Evolutionary conservation across 1,140 invertebrate genomes (phyloP).

Genomic region (Lordiphosa stackelbergi): DNA sequence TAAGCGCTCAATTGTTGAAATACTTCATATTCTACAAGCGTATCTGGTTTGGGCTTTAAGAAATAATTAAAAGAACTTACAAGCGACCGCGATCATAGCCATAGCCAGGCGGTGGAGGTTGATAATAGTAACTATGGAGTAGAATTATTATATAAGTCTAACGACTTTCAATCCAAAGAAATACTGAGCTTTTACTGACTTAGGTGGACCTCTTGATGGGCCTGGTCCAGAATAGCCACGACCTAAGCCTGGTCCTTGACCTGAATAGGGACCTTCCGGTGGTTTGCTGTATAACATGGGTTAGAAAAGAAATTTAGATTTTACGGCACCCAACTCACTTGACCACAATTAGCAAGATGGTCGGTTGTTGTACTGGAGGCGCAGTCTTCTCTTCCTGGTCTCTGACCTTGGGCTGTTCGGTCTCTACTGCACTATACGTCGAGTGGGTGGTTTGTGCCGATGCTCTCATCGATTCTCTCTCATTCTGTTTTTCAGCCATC

Average conservation of each 20-base stretch:
- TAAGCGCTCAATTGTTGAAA: too few relatives aligned
- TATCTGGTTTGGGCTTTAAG: too few relatives aligned
- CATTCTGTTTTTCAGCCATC: background rate
- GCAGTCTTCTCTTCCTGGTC: background rate
- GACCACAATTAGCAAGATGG: slow-evolving; percentile 9
- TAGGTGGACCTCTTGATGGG: background rate
- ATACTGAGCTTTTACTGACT: background rate
- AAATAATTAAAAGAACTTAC: slow-evolving; percentile 1
- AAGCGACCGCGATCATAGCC: background rate
- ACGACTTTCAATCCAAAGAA: too few relatives aligned
- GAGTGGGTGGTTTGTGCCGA: background rate
- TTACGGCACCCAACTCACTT: background rate
- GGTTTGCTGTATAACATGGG: slow-evolving; percentile 5
- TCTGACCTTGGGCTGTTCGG: background rate
- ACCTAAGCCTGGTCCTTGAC: background rate
- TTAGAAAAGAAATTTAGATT: background rate
- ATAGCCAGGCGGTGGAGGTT: slow-evolving; percentile 5
- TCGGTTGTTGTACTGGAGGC: background rate
- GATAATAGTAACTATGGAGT: slow-evolving; percentile 8
- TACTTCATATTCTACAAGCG: too few relatives aligned
- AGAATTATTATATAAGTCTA: background rate
- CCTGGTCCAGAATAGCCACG: background rate
- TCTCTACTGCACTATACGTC: background rate
- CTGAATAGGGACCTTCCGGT: background rate
- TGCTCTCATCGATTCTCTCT: background rate